These are phyloP conservation scores for Anseranas semipalmata DNA, from an alignment of 2,113 vertebrate genomes.

Conservation along the genomic window DNA sequence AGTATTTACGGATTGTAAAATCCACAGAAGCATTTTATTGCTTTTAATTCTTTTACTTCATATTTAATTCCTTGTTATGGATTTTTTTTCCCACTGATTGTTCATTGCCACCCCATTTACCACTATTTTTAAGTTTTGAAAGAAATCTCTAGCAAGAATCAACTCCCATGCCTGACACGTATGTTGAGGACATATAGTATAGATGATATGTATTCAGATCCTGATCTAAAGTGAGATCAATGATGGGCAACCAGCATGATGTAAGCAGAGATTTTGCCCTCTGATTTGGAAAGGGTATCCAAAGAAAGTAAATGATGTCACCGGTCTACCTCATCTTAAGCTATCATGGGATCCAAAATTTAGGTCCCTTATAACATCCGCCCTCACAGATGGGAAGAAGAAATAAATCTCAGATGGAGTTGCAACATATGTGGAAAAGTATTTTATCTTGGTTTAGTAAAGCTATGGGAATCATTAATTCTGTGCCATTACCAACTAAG, in stretches of 20 bases:
- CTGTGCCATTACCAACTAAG: constrained; percentile 3
- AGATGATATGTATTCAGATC: not conserved
- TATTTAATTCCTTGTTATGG: not conserved
- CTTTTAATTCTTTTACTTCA: not conserved
- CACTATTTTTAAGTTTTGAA: not conserved
- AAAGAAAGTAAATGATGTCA: not conserved
- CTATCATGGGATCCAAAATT: not conserved
- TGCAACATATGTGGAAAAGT: constrained; percentile 35
- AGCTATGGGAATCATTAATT: constrained; percentile 25
- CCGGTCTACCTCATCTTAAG: not conserved
- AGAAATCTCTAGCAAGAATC: not conserved
- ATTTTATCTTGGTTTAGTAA: constrained; percentile 58
- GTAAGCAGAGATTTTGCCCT: not conserved
- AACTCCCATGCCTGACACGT: not conserved
- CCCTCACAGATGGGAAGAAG: constrained; percentile 44
- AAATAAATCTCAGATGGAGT: constrained; percentile 38
- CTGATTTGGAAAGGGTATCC: constrained; percentile 8
- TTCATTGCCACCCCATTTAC: not conserved
- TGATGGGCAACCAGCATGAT: not conserved
- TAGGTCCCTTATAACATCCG: not conserved
- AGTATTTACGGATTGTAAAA: not conserved
- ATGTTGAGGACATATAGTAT: not conserved
- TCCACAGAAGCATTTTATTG: not conserved
- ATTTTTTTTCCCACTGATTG: not conserved
- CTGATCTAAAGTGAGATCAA: not conserved